A percentile compares a stretch with the other conserved stretches of the same genome.
Evolutionary conservation across 2,888 invertebrate genomes (phyloP).

Genomic region (Chrysina gloriosa): DNA sequence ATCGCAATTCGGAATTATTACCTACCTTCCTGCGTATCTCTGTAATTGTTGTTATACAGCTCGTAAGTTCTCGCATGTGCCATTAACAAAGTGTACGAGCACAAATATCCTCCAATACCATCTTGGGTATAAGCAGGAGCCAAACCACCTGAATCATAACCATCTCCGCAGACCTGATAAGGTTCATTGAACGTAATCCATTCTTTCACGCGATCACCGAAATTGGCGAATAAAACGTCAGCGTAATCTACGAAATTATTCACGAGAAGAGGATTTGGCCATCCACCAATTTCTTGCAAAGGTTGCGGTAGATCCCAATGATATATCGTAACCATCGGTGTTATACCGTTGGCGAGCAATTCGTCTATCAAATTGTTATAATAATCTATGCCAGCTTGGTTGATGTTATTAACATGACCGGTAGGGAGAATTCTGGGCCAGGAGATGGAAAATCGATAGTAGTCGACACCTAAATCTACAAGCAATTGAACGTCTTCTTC

Average conservation of each 20-base stretch:
- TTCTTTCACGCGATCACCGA: slow-evolving; percentile 57
- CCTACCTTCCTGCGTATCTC: slow-evolving; percentile 54
- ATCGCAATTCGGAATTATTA: neutral
- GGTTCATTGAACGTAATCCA: slow-evolving; percentile 49
- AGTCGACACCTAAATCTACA: slow-evolving; percentile 68
- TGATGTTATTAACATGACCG: slow-evolving; percentile 68
- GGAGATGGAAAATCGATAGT: slow-evolving; percentile 73
- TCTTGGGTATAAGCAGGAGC: slow-evolving; percentile 62
- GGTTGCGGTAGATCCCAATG: slow-evolving; percentile 75
- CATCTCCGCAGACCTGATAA: slow-evolving; percentile 52
- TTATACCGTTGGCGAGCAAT: slow-evolving; percentile 68
- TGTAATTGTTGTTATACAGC: slow-evolving; percentile 68
- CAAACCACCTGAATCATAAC: slow-evolving; percentile 53
- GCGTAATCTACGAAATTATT: slow-evolving; percentile 73
- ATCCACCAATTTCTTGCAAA: slow-evolving; percentile 68
- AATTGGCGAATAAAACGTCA: slow-evolving; percentile 67
- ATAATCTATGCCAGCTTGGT: slow-evolving; percentile 72
- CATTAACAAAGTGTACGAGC: slow-evolving; percentile 71
- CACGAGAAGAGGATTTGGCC: too few relatives aligned
- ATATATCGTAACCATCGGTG: slow-evolving; percentile 72
- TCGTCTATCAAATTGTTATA: slow-evolving; percentile 73
- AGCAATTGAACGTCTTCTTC: slow-evolving; percentile 72
- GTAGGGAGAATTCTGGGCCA: slow-evolving; percentile 77
- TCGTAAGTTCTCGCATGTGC: slow-evolving; percentile 75
- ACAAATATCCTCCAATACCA: slow-evolving; percentile 72